Evolutionary conservation across 2,113 vertebrate genomes (phyloP), one percentile per base, ranked within the genome.

Genomic region (Chascanopsetta lugubris): DNA sequence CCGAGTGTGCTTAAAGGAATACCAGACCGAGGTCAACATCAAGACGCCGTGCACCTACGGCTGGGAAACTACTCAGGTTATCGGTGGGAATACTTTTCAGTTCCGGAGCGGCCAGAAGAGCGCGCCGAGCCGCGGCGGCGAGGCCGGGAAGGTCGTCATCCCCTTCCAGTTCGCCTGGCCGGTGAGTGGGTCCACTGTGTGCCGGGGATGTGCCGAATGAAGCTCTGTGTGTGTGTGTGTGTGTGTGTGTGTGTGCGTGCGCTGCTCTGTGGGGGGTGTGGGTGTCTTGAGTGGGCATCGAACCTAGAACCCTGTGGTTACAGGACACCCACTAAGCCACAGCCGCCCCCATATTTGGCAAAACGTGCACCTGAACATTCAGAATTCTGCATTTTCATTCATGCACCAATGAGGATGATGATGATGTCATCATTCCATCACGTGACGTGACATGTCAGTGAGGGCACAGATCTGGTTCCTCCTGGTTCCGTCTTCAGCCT

Each of bases 101-200:
- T 90, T 96, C 71, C 93, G 85, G 62, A 89, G 90, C 71, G 92
- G 65, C 69, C 85, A 87, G 89, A 93, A 85, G 84, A 91, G 80
- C 55, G 92, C 81, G 54, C 93, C 87, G 69, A 89, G 70, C 81
- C 92, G 82, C 56, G 88, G 80, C 77, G 85, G 88, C 70, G 93
- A 92, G 36, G 64, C 73, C 2, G 95, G 94, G 69, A 94, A 93
- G 89, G 93, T 97, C 83, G 70, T 91, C 75, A 96, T 98, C 34
- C 95, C 95, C 1, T 98, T 98, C 82, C 92, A 95, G 84, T 98
- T 95, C 58, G 94, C 96, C 0, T 98, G 97, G 97, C 96, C 95
- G 94, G 97, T 98, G 88, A 90, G 95, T 93, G 42, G 46, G 57
- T n/a, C 17, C 34, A 1, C 12, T 38, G n/a, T n/a, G n/a, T n/a